Conservation (phyloP, 2,797 vertebrate species). For the Epinephelus awoara region DNA sequence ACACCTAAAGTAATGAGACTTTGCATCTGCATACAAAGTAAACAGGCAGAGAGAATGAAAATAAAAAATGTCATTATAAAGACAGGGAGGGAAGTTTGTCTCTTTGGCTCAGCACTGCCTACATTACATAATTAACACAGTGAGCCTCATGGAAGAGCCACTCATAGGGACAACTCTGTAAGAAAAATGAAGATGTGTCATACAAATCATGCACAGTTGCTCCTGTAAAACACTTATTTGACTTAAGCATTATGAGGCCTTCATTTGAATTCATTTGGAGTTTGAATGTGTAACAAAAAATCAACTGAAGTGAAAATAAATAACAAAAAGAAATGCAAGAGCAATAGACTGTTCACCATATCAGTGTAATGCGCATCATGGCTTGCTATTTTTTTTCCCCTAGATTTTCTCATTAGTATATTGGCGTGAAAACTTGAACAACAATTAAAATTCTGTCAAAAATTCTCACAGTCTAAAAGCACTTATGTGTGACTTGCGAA, state of each 20-base stretch:
- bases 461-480: background rate
- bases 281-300: background rate
- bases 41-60: slow-evolving; percentile 43
- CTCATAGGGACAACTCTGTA: background rate
- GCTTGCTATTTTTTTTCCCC: too few relatives aligned
- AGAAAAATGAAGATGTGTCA: too few relatives aligned
- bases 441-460: too few relatives aligned
- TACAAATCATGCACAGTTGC: background rate
- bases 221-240: background rate
- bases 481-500: too few relatives aligned
- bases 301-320: too few relatives aligned
- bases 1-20: slow-evolving; percentile 41
- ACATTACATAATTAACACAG: background rate
- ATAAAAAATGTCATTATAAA: slow-evolving; percentile 38
- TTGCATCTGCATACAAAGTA: slow-evolving; percentile 56
- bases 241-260: too few relatives aligned
- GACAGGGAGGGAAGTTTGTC: background rate
- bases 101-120: background rate
- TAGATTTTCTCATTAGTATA: too few relatives aligned
- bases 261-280: background rate
- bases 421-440: too few relatives aligned
- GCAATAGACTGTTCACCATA: too few relatives aligned
- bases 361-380: too few relatives aligned
- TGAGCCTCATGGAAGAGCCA: background rate
- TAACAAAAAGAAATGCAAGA: too few relatives aligned